Conservation (phyloP, 53 echinoderm and acorn worm genomes). For the Henricia sp. region DNA sequence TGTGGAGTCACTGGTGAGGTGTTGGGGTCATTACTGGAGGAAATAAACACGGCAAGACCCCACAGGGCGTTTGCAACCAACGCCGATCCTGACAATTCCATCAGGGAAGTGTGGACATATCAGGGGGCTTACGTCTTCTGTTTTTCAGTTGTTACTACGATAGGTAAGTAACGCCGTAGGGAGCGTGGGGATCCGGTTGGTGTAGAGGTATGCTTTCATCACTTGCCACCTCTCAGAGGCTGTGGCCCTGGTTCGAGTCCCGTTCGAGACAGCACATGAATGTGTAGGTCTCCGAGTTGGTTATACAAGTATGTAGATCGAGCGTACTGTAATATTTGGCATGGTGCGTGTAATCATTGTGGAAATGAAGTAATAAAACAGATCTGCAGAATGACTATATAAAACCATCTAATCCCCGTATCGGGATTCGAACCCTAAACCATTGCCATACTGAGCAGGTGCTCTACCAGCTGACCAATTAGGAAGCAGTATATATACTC, state of each 20-base stretch:
- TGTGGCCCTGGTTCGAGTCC: background rate
- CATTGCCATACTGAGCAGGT: no score
- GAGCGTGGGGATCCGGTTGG: background rate
- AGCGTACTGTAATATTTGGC: background rate
- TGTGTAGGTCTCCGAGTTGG: background rate
- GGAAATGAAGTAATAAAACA: no score
- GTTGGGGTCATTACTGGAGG: background rate
- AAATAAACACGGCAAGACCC: background rate
- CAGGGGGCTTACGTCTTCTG: constrained; percentile 6
- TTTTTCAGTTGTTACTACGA: constrained; percentile 11
- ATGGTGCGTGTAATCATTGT: background rate
- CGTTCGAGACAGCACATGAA: background rate
- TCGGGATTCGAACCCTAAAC: no score
- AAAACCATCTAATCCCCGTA: no score
- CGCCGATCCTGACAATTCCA: background rate
- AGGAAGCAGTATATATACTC: no score
- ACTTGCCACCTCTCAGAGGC: background rate
- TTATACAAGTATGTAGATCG: background rate
- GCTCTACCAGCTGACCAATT: no score
- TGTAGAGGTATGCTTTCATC: no score
- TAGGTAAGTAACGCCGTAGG: background rate
- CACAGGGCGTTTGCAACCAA: background rate
- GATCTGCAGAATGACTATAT: no score
- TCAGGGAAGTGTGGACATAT: background rate
- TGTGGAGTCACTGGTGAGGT: background rate